Conservation (phyloP, 2,797 vertebrate species). For the Delichon dasypus region DNA sequence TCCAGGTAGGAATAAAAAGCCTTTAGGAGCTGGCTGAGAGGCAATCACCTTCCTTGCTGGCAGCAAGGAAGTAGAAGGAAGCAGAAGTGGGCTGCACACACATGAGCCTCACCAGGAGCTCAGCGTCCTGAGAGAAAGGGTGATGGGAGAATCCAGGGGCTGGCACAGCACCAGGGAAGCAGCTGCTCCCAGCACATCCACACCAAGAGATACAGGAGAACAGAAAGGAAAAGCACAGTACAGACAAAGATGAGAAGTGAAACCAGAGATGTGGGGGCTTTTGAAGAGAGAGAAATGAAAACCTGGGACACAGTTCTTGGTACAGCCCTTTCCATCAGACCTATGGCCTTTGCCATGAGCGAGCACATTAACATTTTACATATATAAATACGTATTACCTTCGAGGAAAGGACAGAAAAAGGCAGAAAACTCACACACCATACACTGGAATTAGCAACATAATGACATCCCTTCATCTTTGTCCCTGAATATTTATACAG, state of each 20-base stretch:
- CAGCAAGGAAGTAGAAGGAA: no score
- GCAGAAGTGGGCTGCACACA: fast-evolving
- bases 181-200: not conserved
- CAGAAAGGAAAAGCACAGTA: not conserved
- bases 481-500: not conserved
- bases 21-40: not conserved
- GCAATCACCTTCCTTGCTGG: not conserved
- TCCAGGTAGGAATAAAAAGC: not conserved
- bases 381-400: not conserved
- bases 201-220: not conserved
- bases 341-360: not conserved
- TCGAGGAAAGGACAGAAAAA: not conserved
- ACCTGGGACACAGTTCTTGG: not conserved
- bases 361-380: not conserved
- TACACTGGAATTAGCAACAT: not conserved
- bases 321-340: not conserved
- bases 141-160: not conserved
- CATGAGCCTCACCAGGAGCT: not conserved
- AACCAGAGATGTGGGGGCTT: not conserved
- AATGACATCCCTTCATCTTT: not conserved
- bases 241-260: not conserved
- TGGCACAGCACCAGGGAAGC: not conserved
- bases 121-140: not conserved
- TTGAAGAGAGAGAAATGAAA: not conserved
- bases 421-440: not conserved